Percentiles rank a stretch among this genome's conserved stretches.
phyloP scores from a whole-genome alignment of 2,888 invertebrate species.

The Pteria penguin region DNA sequence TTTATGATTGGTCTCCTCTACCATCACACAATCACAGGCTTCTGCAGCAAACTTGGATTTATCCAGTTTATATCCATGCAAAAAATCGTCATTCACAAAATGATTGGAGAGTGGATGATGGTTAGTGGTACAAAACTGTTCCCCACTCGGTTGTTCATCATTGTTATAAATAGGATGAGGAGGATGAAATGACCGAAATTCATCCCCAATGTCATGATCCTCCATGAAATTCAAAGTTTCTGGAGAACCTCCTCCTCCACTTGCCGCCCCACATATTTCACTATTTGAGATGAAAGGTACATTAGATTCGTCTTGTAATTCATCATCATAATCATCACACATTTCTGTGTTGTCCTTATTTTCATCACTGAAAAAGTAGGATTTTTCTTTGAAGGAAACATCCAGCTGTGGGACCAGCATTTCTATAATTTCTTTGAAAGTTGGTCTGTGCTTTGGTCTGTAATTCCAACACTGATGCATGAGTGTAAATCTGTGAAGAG shows the following conservation, averaged over 20 bases:
- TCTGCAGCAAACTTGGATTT: constrained; percentile 41
- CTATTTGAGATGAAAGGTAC: constrained; percentile 30
- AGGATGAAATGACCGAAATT: constrained; percentile 38
- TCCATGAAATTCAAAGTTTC: constrained; percentile 6
- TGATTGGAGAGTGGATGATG: not conserved
- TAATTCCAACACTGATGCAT: constrained; percentile 97
- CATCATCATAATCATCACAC: constrained; percentile 52
- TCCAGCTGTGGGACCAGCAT: constrained; percentile 86
- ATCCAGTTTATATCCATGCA: constrained; percentile 1
- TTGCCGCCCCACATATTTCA: constrained; percentile 12
- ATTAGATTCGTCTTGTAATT: constrained; percentile 36
- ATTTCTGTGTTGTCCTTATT: constrained; percentile 46
- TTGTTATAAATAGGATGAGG: constrained; percentile 43
- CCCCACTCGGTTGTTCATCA: not conserved
- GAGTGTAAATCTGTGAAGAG: constrained; percentile 85
- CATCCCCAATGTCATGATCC: constrained; percentile 35
- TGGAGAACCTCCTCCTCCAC: not conserved
- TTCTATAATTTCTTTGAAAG: constrained; percentile 87
- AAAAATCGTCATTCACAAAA: not conserved
- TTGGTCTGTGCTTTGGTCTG: constrained; percentile 88
- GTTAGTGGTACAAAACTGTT: not conserved
- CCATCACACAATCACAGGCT: constrained; percentile 65
- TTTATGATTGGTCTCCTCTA: constrained; percentile 43
- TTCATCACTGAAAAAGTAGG: constrained; percentile 82
- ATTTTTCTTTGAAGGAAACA: constrained; percentile 84